These are phyloP conservation scores for Sitodiplosis mosellana DNA, from an alignment of 1,140 invertebrate genomes.

Conservation along the genomic window DNA sequence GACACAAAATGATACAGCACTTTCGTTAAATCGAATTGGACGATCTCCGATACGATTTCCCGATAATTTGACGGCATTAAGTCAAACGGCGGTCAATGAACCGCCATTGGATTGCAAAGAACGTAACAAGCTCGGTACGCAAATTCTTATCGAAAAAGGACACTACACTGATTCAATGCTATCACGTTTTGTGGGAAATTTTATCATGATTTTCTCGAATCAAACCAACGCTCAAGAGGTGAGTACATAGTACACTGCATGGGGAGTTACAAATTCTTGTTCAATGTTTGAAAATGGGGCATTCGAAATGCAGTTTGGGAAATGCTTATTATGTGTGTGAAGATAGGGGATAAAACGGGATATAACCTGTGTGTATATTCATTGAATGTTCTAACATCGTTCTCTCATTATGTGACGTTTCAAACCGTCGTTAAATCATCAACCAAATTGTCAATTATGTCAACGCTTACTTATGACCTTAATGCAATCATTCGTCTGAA, in stretches of 20 bases:
- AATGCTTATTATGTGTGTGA: not conserved
- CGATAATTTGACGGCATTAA: not conserved
- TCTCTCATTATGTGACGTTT: no score
- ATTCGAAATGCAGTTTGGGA: not conserved
- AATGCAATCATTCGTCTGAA: no score
- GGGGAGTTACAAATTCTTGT: not conserved
- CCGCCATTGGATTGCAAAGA: conserved; percentile 8
- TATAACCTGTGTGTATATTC: not conserved
- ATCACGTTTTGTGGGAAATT: conserved; percentile 19
- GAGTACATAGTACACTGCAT: not conserved
- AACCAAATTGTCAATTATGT: no score
- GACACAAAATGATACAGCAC: not conserved
- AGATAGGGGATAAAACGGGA: not conserved
- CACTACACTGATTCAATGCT: conserved; percentile 15
- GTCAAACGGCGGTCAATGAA: conserved; percentile 8
- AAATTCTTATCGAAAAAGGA: conserved; percentile 20
- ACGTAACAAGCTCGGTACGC: conserved; percentile 8
- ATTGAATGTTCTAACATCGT: no score
- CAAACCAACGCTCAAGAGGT: conserved; percentile 5
- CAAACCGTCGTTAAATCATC: no score
- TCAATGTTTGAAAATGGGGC: not conserved
- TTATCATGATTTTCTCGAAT: conserved; percentile 19
- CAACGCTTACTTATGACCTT: no score
- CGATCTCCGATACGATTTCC: not conserved
- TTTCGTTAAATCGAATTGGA: not conserved